phyloP scores from a whole-genome alignment of 2,113 vertebrate species.

The Chlorodrepanis virens region DNA sequence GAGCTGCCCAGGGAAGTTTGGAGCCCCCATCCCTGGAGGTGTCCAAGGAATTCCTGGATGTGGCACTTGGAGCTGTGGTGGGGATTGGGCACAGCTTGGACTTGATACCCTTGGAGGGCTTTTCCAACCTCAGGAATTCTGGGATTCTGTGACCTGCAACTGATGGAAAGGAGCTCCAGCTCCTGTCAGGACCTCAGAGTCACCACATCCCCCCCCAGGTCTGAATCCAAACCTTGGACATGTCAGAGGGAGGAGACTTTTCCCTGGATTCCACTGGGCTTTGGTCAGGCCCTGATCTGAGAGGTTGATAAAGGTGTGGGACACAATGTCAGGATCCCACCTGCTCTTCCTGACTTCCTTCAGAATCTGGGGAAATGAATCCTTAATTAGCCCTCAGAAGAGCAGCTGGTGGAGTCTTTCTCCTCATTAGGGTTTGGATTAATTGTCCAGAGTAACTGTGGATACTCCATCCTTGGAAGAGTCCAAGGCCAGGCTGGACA shows the following conservation, averaged over 20 bases:
- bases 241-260: background rate
- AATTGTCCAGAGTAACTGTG: background rate
- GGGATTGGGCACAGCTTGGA: background rate
- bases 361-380: background rate
- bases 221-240: background rate
- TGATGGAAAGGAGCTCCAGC: background rate
- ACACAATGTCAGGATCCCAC: background rate
- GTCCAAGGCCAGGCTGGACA: fast-evolving
- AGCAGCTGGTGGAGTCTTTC: background rate
- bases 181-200: background rate
- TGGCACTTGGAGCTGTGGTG: fast-evolving
- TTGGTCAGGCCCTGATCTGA: background rate
- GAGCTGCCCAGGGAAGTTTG: background rate
- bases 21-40: background rate
- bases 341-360: background rate
- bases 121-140: background rate
- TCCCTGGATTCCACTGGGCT: background rate
- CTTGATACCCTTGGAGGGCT: fast-evolving
- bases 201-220: background rate
- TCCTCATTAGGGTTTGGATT: background rate
- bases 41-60: background rate
- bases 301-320: background rate
- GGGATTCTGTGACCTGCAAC: background rate
- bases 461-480: fast-evolving
- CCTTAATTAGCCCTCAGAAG: background rate